Evolutionary conservation across 1,140 invertebrate species (phyloP).

Genomic region (Galendromus occidentalis): DNA sequence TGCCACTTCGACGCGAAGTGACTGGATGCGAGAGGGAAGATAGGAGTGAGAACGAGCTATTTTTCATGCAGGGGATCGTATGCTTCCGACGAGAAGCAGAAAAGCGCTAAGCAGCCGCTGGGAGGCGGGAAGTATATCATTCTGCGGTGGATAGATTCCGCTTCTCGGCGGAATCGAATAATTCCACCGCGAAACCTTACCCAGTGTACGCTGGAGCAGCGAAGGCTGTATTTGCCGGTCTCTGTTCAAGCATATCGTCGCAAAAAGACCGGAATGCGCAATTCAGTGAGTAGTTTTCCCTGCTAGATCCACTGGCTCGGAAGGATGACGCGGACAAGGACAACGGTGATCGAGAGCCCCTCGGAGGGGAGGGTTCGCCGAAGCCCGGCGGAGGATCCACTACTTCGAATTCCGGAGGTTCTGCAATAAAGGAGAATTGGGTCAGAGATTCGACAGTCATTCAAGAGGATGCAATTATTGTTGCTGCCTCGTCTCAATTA

Average conservation of each 20-base stretch:
- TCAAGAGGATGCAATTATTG: too few species aligned
- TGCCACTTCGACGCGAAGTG: slow-evolving; percentile 7
- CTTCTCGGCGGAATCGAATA: background rate
- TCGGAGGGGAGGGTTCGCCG: background rate
- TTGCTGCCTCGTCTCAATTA: too few species aligned
- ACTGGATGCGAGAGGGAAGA: background rate
- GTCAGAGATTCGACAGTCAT: too few species aligned
- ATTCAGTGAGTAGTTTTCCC: background rate
- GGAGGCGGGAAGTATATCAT: background rate
- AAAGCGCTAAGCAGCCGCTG: background rate
- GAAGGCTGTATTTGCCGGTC: background rate
- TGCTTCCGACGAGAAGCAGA: background rate
- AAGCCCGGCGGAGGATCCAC: background rate
- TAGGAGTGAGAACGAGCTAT: background rate
- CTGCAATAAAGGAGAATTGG: background rate
- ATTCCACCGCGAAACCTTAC: background rate
- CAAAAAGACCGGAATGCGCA: background rate
- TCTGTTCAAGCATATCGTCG: background rate
- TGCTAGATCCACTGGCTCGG: background rate
- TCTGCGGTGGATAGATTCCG: background rate
- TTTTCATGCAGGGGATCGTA: background rate
- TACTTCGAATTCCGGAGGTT: background rate
- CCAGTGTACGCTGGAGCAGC: background rate
- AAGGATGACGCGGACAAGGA: background rate
- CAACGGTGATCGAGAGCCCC: background rate